Base-by-base conservation (phyloP, 2,113 vertebrate species). In the Thamnaconus septentrionalis region DNA sequence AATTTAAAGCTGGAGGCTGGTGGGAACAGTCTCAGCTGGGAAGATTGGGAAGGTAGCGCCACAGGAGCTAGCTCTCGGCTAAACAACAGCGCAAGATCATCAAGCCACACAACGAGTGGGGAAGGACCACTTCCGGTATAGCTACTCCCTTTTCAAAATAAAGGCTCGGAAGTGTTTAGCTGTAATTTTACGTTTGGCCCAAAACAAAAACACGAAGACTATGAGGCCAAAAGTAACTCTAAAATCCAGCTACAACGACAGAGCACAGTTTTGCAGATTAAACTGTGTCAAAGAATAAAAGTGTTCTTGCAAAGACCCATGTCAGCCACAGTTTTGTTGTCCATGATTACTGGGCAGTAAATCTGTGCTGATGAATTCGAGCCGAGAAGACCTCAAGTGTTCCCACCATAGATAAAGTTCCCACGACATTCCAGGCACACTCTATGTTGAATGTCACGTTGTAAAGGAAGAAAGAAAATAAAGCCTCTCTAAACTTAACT, bases 101-200 rank as follows among this genome's bases (percentile, higher is more conserved):
- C 4, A 45, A 61, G 66, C 31, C 46, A 8, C 53, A 8, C 39
- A 3, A 44, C 8, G 52, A 69, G 10, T 11, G n/a, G 4, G 11
- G 5, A 0, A 41, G 12, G 0, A 9, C 0, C 0, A 55, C 69
- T 80, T 86, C 79, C 82, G 65, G 61, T 64, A 41, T 0, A 31
- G 11, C 41, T 0, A 6, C 4, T 6, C 6, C 0, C 41, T 9
- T 51, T 85, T 60, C 83, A 85, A 66, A 87, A 76, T 82, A 86
- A 86, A 72, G 72, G 64, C 53, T 31, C 1, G 1, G 11, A 3
- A 51, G 10, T 3, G 40, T 18, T 7, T 18, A 45, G 44, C 54
- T 47, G 8, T 41, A 11, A 8, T 50, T 50, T 9, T 51, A 31
- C 18, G 18, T 31, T 31, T 31, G 18, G 18, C 18, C 18, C 18